Percentiles rank a stretch among this genome's conserved stretches.
Conservation (phyloP, 2,797 vertebrate species). For the Trematomus bernacchii region DNA sequence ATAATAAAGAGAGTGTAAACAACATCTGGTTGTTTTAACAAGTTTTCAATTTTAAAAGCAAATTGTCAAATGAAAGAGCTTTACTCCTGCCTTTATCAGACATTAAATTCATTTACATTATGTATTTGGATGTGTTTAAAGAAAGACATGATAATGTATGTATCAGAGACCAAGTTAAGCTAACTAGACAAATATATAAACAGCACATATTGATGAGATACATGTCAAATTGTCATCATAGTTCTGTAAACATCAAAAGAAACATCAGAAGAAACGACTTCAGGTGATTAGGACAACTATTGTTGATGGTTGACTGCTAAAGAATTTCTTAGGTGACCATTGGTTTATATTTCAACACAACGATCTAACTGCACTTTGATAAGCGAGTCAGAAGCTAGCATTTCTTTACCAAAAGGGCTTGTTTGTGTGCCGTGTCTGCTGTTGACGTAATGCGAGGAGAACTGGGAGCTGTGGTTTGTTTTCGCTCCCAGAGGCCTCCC, state of each 20-base stretch:
- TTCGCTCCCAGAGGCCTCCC: slow-evolving; percentile 52
- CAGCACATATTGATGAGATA: not conserved
- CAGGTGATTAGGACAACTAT: not conserved
- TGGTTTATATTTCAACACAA: not conserved
- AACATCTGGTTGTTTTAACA: not conserved
- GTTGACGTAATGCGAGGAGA: slow-evolving; percentile 39
- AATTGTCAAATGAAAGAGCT: not conserved
- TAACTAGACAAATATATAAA: not conserved
- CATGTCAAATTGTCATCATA: not conserved
- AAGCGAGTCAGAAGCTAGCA: not conserved
- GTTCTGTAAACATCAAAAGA: slow-evolving; percentile 10
- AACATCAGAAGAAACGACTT: slow-evolving; percentile 2
- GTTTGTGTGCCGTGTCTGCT: slow-evolving; percentile 14
- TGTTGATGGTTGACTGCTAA: not conserved
- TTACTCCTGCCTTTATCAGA: not conserved
- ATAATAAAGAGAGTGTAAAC: not conserved
- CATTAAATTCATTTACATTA: not conserved
- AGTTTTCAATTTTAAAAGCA: not conserved
- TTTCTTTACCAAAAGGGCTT: not conserved
- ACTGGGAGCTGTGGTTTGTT: slow-evolving; percentile 33
- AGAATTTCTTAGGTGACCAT: not conserved
- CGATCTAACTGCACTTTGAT: not conserved
- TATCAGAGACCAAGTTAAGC: not conserved
- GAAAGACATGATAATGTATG: not conserved
- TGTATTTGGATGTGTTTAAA: not conserved